Evolutionary conservation across 2,797 vertebrate species (phyloP).

Genomic region (Sitta carolinensis): DNA sequence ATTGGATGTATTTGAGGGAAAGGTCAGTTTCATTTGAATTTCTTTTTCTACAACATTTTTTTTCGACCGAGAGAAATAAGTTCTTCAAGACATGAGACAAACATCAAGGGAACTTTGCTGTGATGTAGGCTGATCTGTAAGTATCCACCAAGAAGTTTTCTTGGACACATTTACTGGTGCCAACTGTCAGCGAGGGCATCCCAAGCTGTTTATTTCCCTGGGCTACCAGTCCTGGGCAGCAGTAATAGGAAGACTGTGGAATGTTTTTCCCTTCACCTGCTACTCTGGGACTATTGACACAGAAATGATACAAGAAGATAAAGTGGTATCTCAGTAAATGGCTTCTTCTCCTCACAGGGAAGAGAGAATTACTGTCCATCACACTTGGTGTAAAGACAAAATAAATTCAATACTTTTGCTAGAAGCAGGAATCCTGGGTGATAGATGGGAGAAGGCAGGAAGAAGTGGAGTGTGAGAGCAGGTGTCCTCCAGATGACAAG

Average conservation of each 20-base stretch:
- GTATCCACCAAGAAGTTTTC: not conserved
- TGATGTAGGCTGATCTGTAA: not conserved
- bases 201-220: not conserved
- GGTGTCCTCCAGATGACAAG: slow-evolving; percentile 28
- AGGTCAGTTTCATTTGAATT: not conserved
- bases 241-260: not conserved
- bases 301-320: not conserved
- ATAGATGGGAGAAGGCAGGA: not conserved
- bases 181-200: not conserved
- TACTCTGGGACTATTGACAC: not conserved
- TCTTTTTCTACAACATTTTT: not conserved
- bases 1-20: not conserved
- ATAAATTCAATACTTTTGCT: not conserved
- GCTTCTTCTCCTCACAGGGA: not conserved
- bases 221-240: not conserved
- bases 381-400: not conserved
- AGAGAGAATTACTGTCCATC: not conserved
- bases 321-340: not conserved
- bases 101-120: not conserved
- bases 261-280: not conserved
- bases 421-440: not conserved
- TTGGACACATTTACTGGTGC: not conserved
- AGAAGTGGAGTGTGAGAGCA: slow-evolving; percentile 2
- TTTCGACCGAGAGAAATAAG: not conserved
- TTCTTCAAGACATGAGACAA: not conserved